Base-by-base conservation (phyloP, 2,888 invertebrate species). In the Sarcophaga caerulescens region DNA sequence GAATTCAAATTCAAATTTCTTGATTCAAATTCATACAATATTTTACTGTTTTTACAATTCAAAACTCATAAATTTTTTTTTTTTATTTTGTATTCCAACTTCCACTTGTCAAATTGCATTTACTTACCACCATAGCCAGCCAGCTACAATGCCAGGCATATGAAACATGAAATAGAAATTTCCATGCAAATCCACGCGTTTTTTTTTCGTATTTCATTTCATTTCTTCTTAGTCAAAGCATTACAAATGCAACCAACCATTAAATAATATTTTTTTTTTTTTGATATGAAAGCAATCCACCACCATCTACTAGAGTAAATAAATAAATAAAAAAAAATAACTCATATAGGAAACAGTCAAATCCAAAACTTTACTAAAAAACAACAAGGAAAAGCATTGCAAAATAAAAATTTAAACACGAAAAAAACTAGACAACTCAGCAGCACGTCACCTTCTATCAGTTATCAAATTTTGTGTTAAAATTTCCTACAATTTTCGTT, bases 81-180 rank as follows among this genome's bases (percentile, higher is more conserved):
- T 52, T 60, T 60, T 74, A 62, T 25, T 59, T 25, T 35, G 21
- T 59, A 62, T 57, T 47, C 21, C 52, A 52, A 52, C 81, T 84
- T 86, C 86, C 86, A 86, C 84, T 84, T 86, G 86, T 86, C 86
- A 86, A 86, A 86, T 81, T 78, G 78, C 84, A 86, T 86, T 84
- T 86, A 86, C 70, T 60, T 52, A 65, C 79, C 75, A 80, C 70
- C 84, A 70, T 79, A 35, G 35, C 35, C 1, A 25, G 25, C 25
- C 25, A 25, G 4, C 25, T 25, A 35, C 35, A 6, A 47, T 47
- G 47, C 47, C 47, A 14, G 79, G 74, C 52, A 45, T 45, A 77
- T 74, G 66, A 17, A 44, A 73, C 74, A 74, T 78, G 77, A 63
- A 79, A 60, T 35, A 35, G 45, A 63, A 65, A 65, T 52, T 74